A percentile compares a stretch with the other conserved stretches of the same genome.
Conservation (phyloP, 1,140 invertebrate genomes). For the Tribolium madens region DNA sequence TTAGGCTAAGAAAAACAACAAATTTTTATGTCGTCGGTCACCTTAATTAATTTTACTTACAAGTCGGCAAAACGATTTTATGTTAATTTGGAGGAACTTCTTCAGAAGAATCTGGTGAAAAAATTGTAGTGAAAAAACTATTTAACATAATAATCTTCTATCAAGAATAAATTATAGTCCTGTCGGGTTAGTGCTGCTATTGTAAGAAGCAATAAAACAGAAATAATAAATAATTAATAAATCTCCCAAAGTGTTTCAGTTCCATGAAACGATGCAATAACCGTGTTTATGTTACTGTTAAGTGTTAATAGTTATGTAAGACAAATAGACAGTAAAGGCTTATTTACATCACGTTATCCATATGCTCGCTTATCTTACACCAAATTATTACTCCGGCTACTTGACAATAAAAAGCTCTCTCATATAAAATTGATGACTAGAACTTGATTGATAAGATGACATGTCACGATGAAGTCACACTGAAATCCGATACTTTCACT, state of each 20-base stretch:
- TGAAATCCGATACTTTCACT: not conserved
- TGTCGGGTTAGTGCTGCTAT: constrained; percentile 20
- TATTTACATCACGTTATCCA: constrained; percentile 16
- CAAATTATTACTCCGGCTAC: constrained; percentile 5
- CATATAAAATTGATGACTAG: not conserved
- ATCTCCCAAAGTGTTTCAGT: constrained; percentile 25
- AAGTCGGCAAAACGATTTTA: constrained; percentile 32
- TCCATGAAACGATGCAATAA: constrained; percentile 20
- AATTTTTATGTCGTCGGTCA: not conserved
- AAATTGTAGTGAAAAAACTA: constrained; percentile 9
- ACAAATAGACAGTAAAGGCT: constrained; percentile 32
- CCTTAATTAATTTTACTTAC: constrained; percentile 24
- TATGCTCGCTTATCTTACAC: constrained; percentile 5
- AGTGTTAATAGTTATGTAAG: constrained; percentile 34
- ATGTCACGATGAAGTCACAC: constrained; percentile 20
- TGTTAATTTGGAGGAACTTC: constrained; percentile 21
- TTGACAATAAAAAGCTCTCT: not conserved
- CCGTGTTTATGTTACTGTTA: constrained; percentile 35
- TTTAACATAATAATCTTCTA: constrained; percentile 24
- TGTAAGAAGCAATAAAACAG: constrained; percentile 25
- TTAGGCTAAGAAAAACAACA: constrained; percentile 4
- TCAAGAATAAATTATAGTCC: constrained; percentile 12
- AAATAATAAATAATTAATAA: constrained; percentile 40
- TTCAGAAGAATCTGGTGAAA: constrained; percentile 28
- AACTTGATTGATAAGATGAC: constrained; percentile 7